Percentiles rank a stretch among this genome's conserved stretches.
Conservation (phyloP, 2,797 vertebrate species). For the Dallia pectoralis region DNA sequence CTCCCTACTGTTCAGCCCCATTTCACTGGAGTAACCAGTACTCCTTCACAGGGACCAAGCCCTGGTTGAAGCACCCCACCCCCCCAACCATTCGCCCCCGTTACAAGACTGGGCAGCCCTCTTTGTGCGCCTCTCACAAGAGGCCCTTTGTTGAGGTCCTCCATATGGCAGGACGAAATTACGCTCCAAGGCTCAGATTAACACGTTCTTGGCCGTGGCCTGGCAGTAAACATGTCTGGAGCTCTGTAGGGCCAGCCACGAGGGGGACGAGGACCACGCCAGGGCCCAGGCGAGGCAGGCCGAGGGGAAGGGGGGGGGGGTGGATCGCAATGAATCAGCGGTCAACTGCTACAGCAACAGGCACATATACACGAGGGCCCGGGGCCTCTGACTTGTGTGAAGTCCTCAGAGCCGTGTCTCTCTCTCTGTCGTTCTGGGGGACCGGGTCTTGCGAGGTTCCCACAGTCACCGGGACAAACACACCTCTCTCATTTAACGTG, state of each 20-base stretch:
- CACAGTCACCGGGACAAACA: conserved; percentile 5
- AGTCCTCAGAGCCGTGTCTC: neutral
- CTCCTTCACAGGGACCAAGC: neutral
- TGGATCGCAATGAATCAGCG: neutral
- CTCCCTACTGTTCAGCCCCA: conserved; percentile 11
- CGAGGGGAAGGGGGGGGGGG: neutral
- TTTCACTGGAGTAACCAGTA: conserved; percentile 38
- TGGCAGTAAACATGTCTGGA: conserved; percentile 50
- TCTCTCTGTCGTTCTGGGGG: neutral
- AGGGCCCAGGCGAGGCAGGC: neutral
- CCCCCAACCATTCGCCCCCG: conserved; percentile 36
- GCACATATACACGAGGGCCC: neutral
- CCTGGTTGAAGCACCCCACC: conserved; percentile 16
- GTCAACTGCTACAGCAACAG: conserved; percentile 6
- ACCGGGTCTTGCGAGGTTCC: neutral
- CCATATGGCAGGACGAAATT: conserved; percentile 57
- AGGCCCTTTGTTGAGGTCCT: conserved; percentile 52
- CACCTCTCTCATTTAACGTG: neutral
- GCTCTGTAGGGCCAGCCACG: neutral
- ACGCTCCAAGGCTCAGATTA: conserved; percentile 24
- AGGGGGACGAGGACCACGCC: neutral
- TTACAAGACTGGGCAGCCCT: conserved; percentile 40
- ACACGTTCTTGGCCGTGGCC: conserved; percentile 20
- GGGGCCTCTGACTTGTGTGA: neutral
- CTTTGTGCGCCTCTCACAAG: conserved; percentile 56